Base-by-base conservation (phyloP, 2,888 invertebrate species). In the Sericinus montela region DNA sequence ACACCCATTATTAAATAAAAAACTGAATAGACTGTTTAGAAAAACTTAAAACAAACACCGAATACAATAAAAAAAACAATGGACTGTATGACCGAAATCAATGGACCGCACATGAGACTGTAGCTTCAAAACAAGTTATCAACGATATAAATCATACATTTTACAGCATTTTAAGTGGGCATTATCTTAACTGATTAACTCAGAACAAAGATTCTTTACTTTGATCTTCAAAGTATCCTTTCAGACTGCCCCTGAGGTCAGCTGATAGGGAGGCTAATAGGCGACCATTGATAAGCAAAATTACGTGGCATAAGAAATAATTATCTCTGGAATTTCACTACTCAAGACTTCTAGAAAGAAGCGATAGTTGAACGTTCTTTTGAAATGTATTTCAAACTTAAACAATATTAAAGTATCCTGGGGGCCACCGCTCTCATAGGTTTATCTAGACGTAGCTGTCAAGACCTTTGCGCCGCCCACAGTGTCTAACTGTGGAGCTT, bases 131-230 rank as follows among this genome's bases (percentile, higher is more conserved):
- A 53, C 52, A 55, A 55, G 55, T 73, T 81, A 81, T 80, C 80
- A 57, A 25, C 35, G 43, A 49, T 65, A 79, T 87, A 87, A 87
- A 86, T 87, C 85, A 85, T 79, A 71, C 62, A 71, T 62, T 63
- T 84, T 75, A 85, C 67, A 67, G 69, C 69, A 69, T 69, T 81
- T 79, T 81, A 84, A 86, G 80, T 76, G 75, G 72, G 55, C 62
- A 70, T 70, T 82, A 83, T 84, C 83, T 72, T 46, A 54, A 67
- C 70, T 73, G 80, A 82, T 81, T 80, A 76, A 57, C 54, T 62
- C 46, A 28, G 50, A 38, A 80, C 75, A 80, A 80, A 63, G 79
- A 75, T 69, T 74, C 73, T 32, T 32, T 59, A 67, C 67, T 59
- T 64, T 57, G 67, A 65, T 65, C 62, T 58, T 57, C 59, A 65